Evolutionary conservation across 2,797 vertebrate species (phyloP), one percentile per base, ranked within the genome.

Genomic region (Sphenodon punctatus): DNA sequence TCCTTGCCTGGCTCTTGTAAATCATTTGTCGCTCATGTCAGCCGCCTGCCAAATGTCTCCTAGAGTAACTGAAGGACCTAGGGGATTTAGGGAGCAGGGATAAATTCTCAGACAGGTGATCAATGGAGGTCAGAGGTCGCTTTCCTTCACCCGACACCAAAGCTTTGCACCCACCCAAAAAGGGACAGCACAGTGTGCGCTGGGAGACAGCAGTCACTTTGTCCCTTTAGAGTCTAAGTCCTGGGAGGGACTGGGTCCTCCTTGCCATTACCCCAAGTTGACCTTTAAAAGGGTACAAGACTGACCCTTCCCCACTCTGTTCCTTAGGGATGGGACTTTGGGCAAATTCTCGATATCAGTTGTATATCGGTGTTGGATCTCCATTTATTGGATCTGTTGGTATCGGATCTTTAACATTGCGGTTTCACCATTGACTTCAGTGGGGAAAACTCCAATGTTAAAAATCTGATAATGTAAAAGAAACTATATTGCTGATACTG

Each of bases 11-110:
- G 36, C 78, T 56, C 73, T 42, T 59, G 49, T 73, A 51, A 88
- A 75, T 66, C 12, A 55, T 59, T 63, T 65, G 81, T 69, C 85
- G 79, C 59, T 20, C 7, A 25, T 1, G 2, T 10, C 46, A 43
- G 43, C 17, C 13, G 80, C 69, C 49, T 84, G 64, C 80, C 86
- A 79, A 86, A 48, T 13, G 1, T 61, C 9, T 79, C 58, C 80
- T 38, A 5, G 68, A 75, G 38, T 1, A 41, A 19, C 17, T 9
- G 38, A 8, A 20, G 42, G 59, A 20, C 42, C 46, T 34, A 7
- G 27, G 46, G 38, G 71, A 10, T 55, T 73, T 84, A 36, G 23
- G 74, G 63, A 74, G 27, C 32, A 25, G 68, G 55, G 51, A 56
- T 73, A 76, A 41, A 61, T 14, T 48, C 68, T 68, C 17, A 6